A percentile compares a stretch with the other conserved stretches of the same genome.
Conservation (phyloP, 2,797 vertebrate species). For the Sebastes vulpes region DNA sequence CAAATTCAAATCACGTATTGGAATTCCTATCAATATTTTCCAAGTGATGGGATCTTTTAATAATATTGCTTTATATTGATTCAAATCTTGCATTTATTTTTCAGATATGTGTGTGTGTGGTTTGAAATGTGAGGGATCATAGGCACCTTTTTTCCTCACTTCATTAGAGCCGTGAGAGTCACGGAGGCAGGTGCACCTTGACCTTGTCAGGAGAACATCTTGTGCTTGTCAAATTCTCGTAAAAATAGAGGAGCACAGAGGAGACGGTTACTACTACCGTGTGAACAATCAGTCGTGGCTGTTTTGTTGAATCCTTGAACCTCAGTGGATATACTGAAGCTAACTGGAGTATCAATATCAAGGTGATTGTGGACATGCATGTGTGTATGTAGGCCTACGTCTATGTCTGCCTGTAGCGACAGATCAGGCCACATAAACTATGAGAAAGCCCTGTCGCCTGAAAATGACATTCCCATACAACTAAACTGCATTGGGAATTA, state of each 20-base stretch:
- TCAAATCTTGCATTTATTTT: neutral
- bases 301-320: neutral
- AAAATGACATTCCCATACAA: neutral
- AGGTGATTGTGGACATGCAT: neutral
- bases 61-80: neutral
- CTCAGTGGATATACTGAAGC: neutral
- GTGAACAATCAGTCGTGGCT: neutral
- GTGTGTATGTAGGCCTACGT: neutral
- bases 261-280: neutral
- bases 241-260: slow-evolving; percentile 54
- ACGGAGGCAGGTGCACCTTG: slow-evolving; percentile 59
- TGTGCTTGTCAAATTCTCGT: slow-evolving; percentile 50
- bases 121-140: neutral
- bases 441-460: neutral
- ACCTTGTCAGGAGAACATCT: slow-evolving; percentile 50
- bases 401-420: neutral
- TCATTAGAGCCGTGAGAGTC: slow-evolving; percentile 61
- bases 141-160: slow-evolving; percentile 13
- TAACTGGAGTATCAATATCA: neutral
- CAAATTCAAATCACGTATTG: neutral
- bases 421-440: neutral
- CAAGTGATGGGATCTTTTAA: neutral
- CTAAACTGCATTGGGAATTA: neutral
- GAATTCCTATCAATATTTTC: neutral
- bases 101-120: neutral